These are phyloP conservation scores for Nilaparvata lugens DNA, from an alignment of 1,140 invertebrate species.

Conservation along the genomic window DNA sequence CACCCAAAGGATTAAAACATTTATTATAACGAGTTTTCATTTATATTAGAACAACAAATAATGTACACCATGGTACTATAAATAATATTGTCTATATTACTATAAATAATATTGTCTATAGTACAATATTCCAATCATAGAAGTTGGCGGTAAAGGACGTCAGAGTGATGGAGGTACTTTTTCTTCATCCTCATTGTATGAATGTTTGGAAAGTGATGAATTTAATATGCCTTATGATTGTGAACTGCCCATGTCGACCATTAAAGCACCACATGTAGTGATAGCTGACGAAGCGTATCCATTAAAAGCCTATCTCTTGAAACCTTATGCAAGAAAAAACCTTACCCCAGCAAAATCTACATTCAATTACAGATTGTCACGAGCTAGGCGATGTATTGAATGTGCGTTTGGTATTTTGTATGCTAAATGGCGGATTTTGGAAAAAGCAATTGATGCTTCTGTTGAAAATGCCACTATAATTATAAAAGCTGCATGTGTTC, in stretches of 20 bases:
- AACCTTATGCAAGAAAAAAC: slow-evolving; percentile 36
- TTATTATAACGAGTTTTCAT: too few relatives aligned
- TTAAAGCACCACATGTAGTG: slow-evolving; percentile 5
- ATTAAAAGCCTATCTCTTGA: slow-evolving; percentile 36
- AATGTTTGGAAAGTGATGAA: not conserved
- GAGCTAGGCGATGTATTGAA: slow-evolving; percentile 37
- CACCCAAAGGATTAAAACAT: too few relatives aligned
- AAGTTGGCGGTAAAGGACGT: slow-evolving; percentile 37
- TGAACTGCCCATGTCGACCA: not conserved
- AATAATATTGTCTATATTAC: too few relatives aligned
- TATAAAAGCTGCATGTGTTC: slow-evolving; percentile 11
- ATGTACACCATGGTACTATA: too few relatives aligned
- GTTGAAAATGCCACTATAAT: slow-evolving; percentile 7
- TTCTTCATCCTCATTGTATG: slow-evolving; percentile 13
- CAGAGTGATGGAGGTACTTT: slow-evolving; percentile 32
- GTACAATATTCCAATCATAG: slow-evolving; percentile 36
- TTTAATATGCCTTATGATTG: not conserved
- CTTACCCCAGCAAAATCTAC: slow-evolving; percentile 28
- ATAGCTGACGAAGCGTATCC: slow-evolving; percentile 40
- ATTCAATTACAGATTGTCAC: slow-evolving; percentile 35
- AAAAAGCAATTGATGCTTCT: slow-evolving; percentile 14
- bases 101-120: too few relatives aligned
- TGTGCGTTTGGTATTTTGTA: slow-evolving; percentile 41
- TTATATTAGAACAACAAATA: too few relatives aligned
- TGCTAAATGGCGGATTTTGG: slow-evolving; percentile 15